A percentile compares a stretch with the other conserved stretches of the same genome.
These are phyloP conservation scores for Philotrypesis tridentata DNA, from an alignment of 1,140 invertebrate species.

Conservation along the genomic window DNA sequence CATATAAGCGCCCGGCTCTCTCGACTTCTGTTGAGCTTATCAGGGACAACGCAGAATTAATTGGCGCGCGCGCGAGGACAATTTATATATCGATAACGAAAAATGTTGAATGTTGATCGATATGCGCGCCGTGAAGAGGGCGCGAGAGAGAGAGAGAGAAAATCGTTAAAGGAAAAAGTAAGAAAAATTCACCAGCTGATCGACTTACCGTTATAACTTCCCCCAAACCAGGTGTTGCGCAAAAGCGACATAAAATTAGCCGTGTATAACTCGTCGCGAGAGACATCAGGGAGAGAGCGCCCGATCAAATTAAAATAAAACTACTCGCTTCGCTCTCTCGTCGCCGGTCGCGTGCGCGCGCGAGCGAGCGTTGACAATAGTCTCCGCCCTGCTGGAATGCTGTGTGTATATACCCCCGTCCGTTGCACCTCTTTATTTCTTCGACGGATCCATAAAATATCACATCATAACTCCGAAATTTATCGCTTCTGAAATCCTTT, in stretches of 20 bases:
- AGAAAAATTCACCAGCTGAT: slow-evolving; percentile 26
- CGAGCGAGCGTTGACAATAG: background rate
- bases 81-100: slow-evolving; percentile 17
- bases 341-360: background rate
- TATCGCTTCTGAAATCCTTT: background rate
- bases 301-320: slow-evolving; percentile 49
- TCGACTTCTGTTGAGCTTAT: no score
- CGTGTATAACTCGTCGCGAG: background rate
- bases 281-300: no score
- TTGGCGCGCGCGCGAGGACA: background rate
- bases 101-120: slow-evolving; percentile 7
- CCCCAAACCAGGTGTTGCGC: slow-evolving; percentile 28
- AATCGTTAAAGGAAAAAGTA: background rate
- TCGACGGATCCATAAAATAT: background rate
- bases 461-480: background rate
- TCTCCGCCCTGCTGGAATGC: background rate
- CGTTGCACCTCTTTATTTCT: background rate
- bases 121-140: background rate
- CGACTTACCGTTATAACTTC: slow-evolving; percentile 23
- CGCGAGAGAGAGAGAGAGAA: no score
- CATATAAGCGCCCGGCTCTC: no score
- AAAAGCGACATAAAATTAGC: slow-evolving; percentile 28
- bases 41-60: no score
- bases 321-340: no score
- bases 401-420: background rate